Evolutionary conservation across 1,140 invertebrate genomes (phyloP), one percentile per base, ranked within the genome.

Genomic region (Pseudoatta argentina): DNA sequence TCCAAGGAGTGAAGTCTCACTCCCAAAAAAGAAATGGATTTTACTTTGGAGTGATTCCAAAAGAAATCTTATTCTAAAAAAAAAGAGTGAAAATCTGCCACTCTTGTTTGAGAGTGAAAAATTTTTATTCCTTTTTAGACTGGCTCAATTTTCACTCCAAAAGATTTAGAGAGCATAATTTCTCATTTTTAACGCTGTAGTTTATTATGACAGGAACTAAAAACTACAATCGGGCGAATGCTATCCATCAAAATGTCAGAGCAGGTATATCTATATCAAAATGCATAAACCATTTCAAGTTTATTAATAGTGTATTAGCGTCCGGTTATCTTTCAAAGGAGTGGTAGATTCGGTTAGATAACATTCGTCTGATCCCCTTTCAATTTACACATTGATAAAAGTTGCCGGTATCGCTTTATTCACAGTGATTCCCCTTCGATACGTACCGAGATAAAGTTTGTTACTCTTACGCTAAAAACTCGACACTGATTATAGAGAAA

Each of bases 371-470:
- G 64, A 78, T 75, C 44, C 18, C 21, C 18, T n/a, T n/a, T 57
- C 44, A 30, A 61, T 86, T 85, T 88, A 67, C 77, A 86, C 64
- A 53, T 21, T 83, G 86, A 89, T 89, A 88, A 91, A 79, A 27
- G 51, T 6, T 44, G 59, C 51, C 63, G 18, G 61, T 44, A 18
- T 39, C 55, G 14, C 18, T 51, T 66, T 34, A 71, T 51, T 39
- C n/a, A 39, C 2, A 16, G 10, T 8, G 14, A 48, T 51, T 21
- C 57, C 39, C 34, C 63, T 57, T 67, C 53, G 72, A 67, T 78
- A 79, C 64, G n/a, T 48, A 69, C 21, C n/a, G 8, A 51, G 66
- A 77, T 69, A 81, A 81, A 81, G n/a, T 57, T 79, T 76, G 34
- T 76, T 48, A 77, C 16, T 81, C 16, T 67, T 57, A 21, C 63